phyloP scores from a whole-genome alignment of 2,797 vertebrate species.

The Microtus californicus region DNA sequence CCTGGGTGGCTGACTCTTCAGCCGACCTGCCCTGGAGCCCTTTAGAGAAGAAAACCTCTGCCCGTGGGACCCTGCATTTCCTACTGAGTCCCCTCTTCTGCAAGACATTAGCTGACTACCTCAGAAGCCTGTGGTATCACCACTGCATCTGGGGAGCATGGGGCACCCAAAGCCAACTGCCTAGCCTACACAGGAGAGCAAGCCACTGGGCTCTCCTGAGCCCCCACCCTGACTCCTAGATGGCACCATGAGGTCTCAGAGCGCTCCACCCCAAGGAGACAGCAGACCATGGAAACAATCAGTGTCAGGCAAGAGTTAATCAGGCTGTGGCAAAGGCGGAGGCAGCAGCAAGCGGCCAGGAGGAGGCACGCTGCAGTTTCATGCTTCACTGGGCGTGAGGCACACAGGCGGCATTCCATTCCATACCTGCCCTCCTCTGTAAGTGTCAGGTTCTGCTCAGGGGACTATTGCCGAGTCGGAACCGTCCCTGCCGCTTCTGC shows the following conservation, averaged over 20 bases:
- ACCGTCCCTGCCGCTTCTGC: neutral
- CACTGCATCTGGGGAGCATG: neutral
- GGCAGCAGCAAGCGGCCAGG: neutral
- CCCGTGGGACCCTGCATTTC: neutral
- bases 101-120: neutral
- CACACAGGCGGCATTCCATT: neutral
- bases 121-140: neutral
- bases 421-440: no score
- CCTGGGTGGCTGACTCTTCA: constrained; percentile 14
- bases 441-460: neutral
- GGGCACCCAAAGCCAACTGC: neutral
- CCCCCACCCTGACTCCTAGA: neutral
- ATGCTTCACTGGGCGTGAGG: neutral
- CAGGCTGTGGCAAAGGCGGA: neutral
- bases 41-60: neutral
- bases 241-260: neutral
- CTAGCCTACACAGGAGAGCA: neutral
- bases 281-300: neutral
- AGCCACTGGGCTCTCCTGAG: neutral
- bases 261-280: neutral
- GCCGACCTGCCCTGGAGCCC: neutral
- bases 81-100: neutral
- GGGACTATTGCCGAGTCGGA: neutral
- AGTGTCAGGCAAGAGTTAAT: neutral
- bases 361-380: neutral